Percentiles rank a stretch among this genome's conserved stretches.
These are phyloP conservation scores for Gallinago nigripennis DNA, from an alignment of 2,797 vertebrate species.

Conservation along the genomic window DNA sequence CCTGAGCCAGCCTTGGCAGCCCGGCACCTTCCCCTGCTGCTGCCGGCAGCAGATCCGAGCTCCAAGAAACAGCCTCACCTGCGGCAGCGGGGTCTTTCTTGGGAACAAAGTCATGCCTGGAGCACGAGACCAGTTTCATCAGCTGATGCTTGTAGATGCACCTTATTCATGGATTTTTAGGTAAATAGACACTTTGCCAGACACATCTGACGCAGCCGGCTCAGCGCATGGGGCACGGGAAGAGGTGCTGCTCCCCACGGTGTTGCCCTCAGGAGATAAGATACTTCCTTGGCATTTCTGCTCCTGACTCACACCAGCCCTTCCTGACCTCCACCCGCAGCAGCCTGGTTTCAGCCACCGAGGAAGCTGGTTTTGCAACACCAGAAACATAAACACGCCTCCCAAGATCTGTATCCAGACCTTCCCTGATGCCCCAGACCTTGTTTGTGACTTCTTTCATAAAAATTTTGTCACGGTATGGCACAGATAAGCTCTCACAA, in stretches of 20 bases:
- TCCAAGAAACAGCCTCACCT: not conserved
- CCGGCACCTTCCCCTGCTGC: rapidly evolving
- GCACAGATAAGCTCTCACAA: not conserved
- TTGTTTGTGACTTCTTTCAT: not conserved
- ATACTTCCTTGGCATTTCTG: not conserved
- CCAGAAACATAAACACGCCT: not conserved
- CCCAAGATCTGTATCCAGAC: not conserved
- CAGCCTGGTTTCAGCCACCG: rapidly evolving
- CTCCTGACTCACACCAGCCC: not conserved
- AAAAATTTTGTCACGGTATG: not conserved
- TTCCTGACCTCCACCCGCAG: not conserved
- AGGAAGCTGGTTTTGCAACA: not conserved
- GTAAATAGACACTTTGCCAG: not conserved
- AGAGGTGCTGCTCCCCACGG: rapidly evolving
- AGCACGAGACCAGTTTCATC: rapidly evolving
- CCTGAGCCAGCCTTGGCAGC: not conserved
- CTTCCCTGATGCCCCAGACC: not conserved
- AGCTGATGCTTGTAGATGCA: rapidly evolving
- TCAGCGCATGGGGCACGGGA: rapidly evolving
- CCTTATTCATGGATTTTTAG: not conserved
- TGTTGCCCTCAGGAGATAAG: not conserved
- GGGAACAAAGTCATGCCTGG: not conserved
- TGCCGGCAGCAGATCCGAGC: not conserved
- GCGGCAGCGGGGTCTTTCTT: not conserved
- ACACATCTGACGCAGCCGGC: not conserved